Evolutionary conservation across 1,140 invertebrate genomes (phyloP).

Genomic region (Euschistus heros): DNA sequence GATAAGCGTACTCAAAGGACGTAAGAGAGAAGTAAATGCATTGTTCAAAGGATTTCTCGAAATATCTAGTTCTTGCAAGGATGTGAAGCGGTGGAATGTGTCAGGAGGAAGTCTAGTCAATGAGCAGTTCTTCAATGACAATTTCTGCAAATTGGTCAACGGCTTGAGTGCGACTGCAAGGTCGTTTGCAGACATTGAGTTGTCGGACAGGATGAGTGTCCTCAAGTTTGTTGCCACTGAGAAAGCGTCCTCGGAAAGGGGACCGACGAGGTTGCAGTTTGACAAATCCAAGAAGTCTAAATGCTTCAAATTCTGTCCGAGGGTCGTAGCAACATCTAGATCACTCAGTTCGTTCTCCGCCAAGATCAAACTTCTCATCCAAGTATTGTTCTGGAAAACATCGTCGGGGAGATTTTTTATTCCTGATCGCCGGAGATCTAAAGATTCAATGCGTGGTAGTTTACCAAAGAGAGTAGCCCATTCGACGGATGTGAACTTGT

Average conservation of each 20-base stretch:
- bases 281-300: conserved; percentile 57
- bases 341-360: conserved; percentile 53
- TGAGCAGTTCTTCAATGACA: conserved; percentile 55
- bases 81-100: conserved; percentile 51
- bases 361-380: conserved; percentile 50
- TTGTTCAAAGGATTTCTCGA: conserved; percentile 40
- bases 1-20: conserved; percentile 51
- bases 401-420: conserved; percentile 51
- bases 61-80: conserved; percentile 37
- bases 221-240: conserved; percentile 53
- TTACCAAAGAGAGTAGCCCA: conserved; percentile 49
- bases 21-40: conserved; percentile 53
- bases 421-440: conserved; percentile 49
- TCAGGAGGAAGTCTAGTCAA: conserved; percentile 47
- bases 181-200: conserved; percentile 53
- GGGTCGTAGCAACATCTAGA: conserved; percentile 49
- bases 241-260: conserved; percentile 55
- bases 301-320: conserved; percentile 52
- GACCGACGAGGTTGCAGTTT: conserved; percentile 53
- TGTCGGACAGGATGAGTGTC: conserved; percentile 52
- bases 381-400: conserved; percentile 52
- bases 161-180: conserved; percentile 53
- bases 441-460: conserved; percentile 47
- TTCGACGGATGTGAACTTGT: conserved; percentile 44
- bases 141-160: conserved; percentile 48